Conservation (phyloP, 1,140 invertebrate genomes). For the Subanguina moxae region DNA sequence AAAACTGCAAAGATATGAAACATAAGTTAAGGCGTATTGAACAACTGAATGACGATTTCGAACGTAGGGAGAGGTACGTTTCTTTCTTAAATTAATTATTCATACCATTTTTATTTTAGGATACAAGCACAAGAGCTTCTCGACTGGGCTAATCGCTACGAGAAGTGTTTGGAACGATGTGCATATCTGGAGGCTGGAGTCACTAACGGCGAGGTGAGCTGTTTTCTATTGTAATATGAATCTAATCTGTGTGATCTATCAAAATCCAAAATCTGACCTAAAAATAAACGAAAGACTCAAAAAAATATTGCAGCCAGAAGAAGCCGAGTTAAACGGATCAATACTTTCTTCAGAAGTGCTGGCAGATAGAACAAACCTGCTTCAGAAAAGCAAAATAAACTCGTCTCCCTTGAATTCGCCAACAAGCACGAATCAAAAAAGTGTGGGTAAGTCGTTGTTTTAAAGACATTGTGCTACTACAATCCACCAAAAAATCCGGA, state of each 20-base stretch:
- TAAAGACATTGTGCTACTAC: not conserved
- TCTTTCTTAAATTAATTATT: not conserved
- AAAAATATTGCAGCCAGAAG: not conserved
- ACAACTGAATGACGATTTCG: constrained; percentile 25
- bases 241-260: too few species aligned
- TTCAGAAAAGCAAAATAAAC: not conserved
- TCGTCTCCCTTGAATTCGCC: not conserved
- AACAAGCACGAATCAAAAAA: not conserved
- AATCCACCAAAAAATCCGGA: too few species aligned
- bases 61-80: constrained; percentile 23
- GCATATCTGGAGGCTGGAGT: constrained; percentile 25
- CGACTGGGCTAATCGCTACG: constrained; percentile 25
- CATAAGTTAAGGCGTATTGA: constrained; percentile 25
- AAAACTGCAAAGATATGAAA: constrained; percentile 9
- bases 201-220: not conserved
- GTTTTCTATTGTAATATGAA: not conserved
- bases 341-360: not conserved
- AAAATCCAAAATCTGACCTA: too few species aligned
- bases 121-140: constrained; percentile 26
- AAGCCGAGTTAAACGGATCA: not conserved
- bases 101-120: constrained; percentile 10
- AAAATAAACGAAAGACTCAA: too few species aligned
- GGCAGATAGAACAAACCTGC: not conserved
- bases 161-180: constrained; percentile 31
- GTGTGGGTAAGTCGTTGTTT: not conserved